Evolutionary conservation across 2,888 invertebrate genomes (phyloP), one percentile per base, ranked within the genome.

Genomic region (Nowickia ferox): DNA sequence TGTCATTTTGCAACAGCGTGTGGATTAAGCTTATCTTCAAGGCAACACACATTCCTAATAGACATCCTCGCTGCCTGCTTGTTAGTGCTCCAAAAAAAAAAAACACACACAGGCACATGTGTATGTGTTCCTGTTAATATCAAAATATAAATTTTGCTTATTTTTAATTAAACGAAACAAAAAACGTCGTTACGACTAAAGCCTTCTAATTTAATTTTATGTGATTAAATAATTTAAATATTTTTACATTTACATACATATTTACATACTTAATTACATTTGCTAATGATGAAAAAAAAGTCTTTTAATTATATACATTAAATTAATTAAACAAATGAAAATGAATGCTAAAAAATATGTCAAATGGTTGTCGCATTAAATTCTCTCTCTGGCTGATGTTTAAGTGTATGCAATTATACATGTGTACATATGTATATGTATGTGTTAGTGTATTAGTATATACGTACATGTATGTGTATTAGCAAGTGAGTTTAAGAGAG

Each of bases 251-350:
- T 13, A 57, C n/a, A 53, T 44, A 51, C 51, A 30, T 17, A 48
- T 19, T 68, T 30, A 30, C 30, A 30, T 6, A 72, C 78, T 59
- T 79, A 84, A 63, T 76, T 55, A 76, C 55, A 57, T 71, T 48
- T 72, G 55, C 66, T 76, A 80, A 72, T 84, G 22, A 61, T 69
- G 40, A 53, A 53, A 42, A 30, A n/a, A 69, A 61, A 15, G 46
- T 1, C 11, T 55, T 72, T n/a, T 74, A 74, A 81, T 81, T 68
- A 68, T 13, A 30, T 22, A 6, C 10, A 17, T 69, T 61, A 68
- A 74, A 81, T 81, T 61, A 84, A 81, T 63, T 82, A 71, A 30
- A 44, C 22, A 55, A 44, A 51, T 22, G 48, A 6, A 17, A 42
- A 5, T 30, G 30, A 30, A 30, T 30, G 30, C 30, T 30, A 30